Evolutionary conservation across 1,140 invertebrate species (phyloP).

Genomic region (Aphelinus atriplicis): DNA sequence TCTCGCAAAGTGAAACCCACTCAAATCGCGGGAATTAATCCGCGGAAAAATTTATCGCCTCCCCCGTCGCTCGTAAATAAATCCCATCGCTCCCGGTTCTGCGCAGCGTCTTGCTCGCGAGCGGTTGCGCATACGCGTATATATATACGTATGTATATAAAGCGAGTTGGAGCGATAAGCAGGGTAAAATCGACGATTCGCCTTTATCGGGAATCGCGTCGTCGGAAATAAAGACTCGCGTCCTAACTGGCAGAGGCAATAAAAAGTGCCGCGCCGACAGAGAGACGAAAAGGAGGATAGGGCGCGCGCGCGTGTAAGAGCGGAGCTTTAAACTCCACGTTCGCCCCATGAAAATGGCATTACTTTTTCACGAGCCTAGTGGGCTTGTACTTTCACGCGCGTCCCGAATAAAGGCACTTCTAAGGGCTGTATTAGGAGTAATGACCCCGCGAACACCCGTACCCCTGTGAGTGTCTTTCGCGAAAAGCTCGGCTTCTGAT

Average conservation of each 20-base stretch:
- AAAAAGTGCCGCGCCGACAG: background rate
- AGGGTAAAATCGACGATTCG: slow-evolving; percentile 23
- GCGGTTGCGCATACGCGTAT: no score
- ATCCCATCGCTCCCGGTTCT: slow-evolving; percentile 1
- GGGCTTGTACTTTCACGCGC: no score
- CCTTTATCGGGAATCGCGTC: slow-evolving; percentile 26
- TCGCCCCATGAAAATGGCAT: slow-evolving; percentile 30
- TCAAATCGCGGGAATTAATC: slow-evolving; percentile 6
- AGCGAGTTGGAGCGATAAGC: no score
- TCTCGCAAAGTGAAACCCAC: no score
- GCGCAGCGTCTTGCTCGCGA: no score
- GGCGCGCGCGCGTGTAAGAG: background rate
- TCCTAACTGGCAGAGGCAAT: background rate
- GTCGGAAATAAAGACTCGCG: slow-evolving; percentile 29
- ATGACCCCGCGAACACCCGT: background rate
- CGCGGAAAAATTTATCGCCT: slow-evolving; percentile 7
- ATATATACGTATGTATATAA: no score
- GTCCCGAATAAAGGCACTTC: background rate
- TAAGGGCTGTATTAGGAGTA: slow-evolving; percentile 31
- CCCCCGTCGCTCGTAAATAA: slow-evolving; percentile 18
- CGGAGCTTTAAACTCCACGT: slow-evolving; percentile 16
- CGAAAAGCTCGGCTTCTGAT: slow-evolving; percentile 26
- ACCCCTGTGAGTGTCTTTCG: background rate
- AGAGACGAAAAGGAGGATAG: background rate
- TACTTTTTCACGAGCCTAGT: slow-evolving; percentile 32